Base-by-base conservation (phyloP, 2,888 invertebrate species). In the Thecocarcelia acutangulata region DNA sequence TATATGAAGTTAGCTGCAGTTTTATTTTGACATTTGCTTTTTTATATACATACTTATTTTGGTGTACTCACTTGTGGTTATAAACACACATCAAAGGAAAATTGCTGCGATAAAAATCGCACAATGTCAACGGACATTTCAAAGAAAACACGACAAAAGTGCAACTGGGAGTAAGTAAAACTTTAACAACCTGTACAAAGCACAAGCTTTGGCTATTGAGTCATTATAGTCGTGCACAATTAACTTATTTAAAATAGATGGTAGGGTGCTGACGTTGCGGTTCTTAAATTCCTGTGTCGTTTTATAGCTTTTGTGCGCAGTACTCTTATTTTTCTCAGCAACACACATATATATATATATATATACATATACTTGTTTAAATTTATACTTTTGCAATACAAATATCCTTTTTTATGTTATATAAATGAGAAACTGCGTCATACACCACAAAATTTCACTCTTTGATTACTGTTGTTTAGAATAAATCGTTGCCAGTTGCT, bases 251-350 rank as follows among this genome's bases (percentile, higher is more conserved):
- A 11, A 24, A 54, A 15, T 28, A 1, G 5, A 19, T 13, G 50
- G 46, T 72, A 76, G 80, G 13, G 76, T 28, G n/a, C n/a, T n/a
- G 13, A 42, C 28, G 5, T 46, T 59, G 44, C 28, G 52, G n/a
- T 61, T 63, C 42, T 24, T 50, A 8, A 50, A 72, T 42, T 8
- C 70, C 40, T 40, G 37, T 59, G 3, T 15, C 15, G 12, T 58
- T 59, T 37, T 63, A 33, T 69, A 42, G n/a, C 12, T 58, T 44
- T 75, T 72, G 21, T 63, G 61, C 19, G 76, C 66, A 72, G 75
- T 72, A 68, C 48, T 48, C 42, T 64, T 59, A 52, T 59, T 79
- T 61, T 75, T 74, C 12, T 9, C 15, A 28, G 11, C 54, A 56
- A 19, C 19, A 19, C 17, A 58, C 11, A 15, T 9, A 54, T 2